Evolutionary conservation across 2,888 invertebrate genomes (phyloP).

Genomic region (Trissolcus brochymenae): DNA sequence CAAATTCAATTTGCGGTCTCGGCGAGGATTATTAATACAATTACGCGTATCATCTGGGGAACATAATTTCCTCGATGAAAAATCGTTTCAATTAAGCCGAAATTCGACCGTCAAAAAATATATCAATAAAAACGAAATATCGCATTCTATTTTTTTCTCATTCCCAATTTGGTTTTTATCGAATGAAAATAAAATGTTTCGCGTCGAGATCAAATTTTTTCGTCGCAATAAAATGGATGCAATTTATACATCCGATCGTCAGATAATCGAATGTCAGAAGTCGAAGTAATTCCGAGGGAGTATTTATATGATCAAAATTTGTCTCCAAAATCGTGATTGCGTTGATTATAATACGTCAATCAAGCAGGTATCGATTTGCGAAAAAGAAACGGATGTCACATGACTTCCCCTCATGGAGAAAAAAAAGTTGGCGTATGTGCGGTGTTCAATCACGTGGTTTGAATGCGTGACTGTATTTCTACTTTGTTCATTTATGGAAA

Average conservation of each 20-base stretch:
- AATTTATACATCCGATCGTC: too few relatives aligned
- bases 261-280: background rate
- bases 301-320: slow-evolving; percentile 10
- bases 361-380: slow-evolving; percentile 27
- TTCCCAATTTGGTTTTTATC: too few relatives aligned
- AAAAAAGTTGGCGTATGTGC: slow-evolving; percentile 41
- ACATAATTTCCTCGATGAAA: too few relatives aligned
- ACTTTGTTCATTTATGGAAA: slow-evolving; percentile 34
- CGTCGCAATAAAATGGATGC: too few relatives aligned
- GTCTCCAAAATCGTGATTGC: slow-evolving; percentile 8
- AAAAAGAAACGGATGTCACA: slow-evolving; percentile 10
- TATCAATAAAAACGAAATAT: too few relatives aligned
- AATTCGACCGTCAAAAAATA: too few relatives aligned
- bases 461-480: slow-evolving; percentile 42
- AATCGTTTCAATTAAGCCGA: too few relatives aligned
- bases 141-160: too few relatives aligned
- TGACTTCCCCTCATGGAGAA: slow-evolving; percentile 13
- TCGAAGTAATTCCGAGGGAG: background rate
- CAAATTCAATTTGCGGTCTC: background rate
- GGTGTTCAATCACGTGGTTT: slow-evolving; percentile 48
- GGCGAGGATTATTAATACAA: slow-evolving; percentile 3
- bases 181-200: too few relatives aligned
- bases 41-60: background rate
- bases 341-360: slow-evolving; percentile 39
- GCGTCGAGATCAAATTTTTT: too few relatives aligned